Base-by-base conservation (phyloP, 2,113 vertebrate genomes). In the Semicossyphus pulcher region DNA sequence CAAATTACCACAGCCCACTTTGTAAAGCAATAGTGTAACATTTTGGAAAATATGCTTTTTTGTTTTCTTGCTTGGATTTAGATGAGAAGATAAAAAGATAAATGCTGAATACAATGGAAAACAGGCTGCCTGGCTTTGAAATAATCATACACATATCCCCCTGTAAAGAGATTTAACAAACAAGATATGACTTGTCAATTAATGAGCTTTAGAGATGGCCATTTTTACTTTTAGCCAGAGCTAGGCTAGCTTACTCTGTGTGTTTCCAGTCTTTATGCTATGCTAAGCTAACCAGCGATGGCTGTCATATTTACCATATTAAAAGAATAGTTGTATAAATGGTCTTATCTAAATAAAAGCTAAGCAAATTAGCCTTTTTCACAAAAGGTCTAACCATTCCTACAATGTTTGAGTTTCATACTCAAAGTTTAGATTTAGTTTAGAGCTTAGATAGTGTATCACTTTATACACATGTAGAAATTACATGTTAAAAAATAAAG, bases 31-130 rank as follows among this genome's bases (percentile, higher is more conserved):
- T 41, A 47, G 25, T 1, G 16, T 1, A 16, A 16, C n/a, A 60
- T 51, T 72, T 72, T 26, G n/a, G 14, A 15, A 65, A 66, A 53
- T 16, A 45, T n/a, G 1, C n/a, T 73, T 39, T 54, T 64, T 49
- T n/a, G 14, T 11, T 58, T 71, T 52, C 23, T 57, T 49, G 7
- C 7, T 52, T 16, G 23, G 25, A 61, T 32, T 25, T 20, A 26
- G 34, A 72, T 47, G 12, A 34, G 7, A 59, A 29, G n/a, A n/a
- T n/a, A n/a, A n/a, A n/a, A n/a, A n/a, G n/a, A 60, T 32, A 12
- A 41, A 44, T 18, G 36, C 31, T 16, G 20, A 9, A 36, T 36
- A 45, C 15, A 20, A 3, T 9, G 4, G 12, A 3, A 53, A 63
- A 26, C 7, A 44, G 8, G 8, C 39, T 42, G 25, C 0, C 9